Conservation (phyloP, 2,888 invertebrate genomes). For the Neocrepidodera transversa region DNA sequence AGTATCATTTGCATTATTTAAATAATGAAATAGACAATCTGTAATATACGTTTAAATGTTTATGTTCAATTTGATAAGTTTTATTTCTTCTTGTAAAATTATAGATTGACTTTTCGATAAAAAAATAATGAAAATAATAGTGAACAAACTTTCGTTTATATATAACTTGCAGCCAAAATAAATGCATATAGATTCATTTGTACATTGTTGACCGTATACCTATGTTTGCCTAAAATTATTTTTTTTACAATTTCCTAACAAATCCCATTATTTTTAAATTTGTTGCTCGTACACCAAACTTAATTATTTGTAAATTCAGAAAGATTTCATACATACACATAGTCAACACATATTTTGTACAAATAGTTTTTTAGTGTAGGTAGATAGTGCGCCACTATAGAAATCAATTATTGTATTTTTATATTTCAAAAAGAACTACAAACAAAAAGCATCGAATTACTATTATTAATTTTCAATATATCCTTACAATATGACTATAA, state of each 20-base stretch:
- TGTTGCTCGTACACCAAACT: conserved; percentile 42
- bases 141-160: conserved; percentile 3
- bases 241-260: conserved; percentile 50
- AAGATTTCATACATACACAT: conserved; percentile 43
- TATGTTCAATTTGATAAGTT: no score
- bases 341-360: conserved; percentile 53
- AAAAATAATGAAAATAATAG: background rate
- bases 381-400: conserved; percentile 24
- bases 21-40: background rate
- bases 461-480: no score
- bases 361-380: conserved; percentile 35
- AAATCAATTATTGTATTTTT: background rate
- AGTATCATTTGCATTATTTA: background rate
- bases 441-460: no score
- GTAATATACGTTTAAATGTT: background rate
- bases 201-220: conserved; percentile 61
- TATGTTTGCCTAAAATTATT: conserved; percentile 50
- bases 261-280: conserved; percentile 25
- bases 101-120: no score
- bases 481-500: no score
- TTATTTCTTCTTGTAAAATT: background rate
- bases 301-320: conserved; percentile 30
- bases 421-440: no score
- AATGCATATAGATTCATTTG: conserved; percentile 49
- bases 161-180: conserved; percentile 47